A percentile compares a stretch with the other conserved stretches of the same genome.
Conservation (phyloP, 2,797 vertebrate species). For the Erethizon dorsatum region DNA sequence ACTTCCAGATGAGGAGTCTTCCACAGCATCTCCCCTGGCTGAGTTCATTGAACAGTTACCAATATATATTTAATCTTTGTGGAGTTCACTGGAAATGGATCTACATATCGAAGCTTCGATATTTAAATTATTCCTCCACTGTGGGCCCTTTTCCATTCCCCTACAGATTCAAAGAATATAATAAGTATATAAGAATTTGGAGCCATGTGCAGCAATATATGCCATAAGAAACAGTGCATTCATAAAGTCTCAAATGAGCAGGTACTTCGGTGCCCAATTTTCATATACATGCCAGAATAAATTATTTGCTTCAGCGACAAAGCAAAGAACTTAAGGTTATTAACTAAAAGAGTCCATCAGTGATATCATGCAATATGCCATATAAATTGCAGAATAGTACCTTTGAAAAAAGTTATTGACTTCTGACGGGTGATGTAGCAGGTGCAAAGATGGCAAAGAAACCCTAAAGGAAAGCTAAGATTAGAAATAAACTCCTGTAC, state of each 20-base stretch:
- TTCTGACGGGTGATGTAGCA: constrained; percentile 71
- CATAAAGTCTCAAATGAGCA: constrained; percentile 47
- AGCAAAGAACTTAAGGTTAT: constrained; percentile 61
- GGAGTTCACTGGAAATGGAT: background rate
- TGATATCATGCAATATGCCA: constrained; percentile 32
- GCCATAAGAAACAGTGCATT: constrained; percentile 39
- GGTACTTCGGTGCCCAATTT: constrained; percentile 14
- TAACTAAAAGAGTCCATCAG: constrained; percentile 67
- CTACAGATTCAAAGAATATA: background rate
- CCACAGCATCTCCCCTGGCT: background rate
- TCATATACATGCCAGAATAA: constrained; percentile 64
- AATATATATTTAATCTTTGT: background rate
- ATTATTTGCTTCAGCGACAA: constrained; percentile 54
- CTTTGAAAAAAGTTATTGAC: constrained; percentile 70
- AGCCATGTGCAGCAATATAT: constrained; percentile 9
- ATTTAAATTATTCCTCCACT: background rate
- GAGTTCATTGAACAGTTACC: constrained; percentile 15
- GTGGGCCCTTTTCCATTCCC: background rate
- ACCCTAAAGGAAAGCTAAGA: constrained; percentile 74
- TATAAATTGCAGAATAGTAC: constrained; percentile 60
- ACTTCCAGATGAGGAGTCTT: constrained; percentile 1
- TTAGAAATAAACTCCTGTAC: constrained; percentile 79
- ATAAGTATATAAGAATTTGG: constrained; percentile 39
- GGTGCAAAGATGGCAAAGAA: constrained; percentile 79
- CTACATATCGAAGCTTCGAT: background rate